These are phyloP conservation scores for Nycticebus coucang DNA, from an alignment of 2,113 vertebrate genomes.

Conservation along the genomic window DNA sequence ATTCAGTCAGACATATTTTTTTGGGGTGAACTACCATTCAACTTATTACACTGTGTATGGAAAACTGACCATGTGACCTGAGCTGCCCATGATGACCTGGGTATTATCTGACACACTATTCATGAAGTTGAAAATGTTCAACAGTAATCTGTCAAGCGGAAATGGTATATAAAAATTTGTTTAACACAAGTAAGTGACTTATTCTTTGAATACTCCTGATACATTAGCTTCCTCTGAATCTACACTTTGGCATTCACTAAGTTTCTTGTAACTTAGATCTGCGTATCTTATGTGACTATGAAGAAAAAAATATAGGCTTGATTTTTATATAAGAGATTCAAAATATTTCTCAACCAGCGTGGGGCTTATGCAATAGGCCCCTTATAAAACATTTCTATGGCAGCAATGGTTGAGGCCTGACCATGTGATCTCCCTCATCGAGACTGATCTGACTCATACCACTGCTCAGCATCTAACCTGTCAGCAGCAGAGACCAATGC, in stretches of 20 bases:
- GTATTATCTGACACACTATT: background rate
- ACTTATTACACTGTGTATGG: background rate
- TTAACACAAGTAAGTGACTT: background rate
- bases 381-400: background rate
- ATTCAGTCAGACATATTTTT: background rate
- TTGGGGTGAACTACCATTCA: background rate
- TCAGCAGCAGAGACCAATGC: background rate
- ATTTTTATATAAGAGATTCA: background rate
- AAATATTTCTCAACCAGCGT: background rate
- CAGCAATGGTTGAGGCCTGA: background rate
- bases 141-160: background rate
- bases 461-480: background rate
- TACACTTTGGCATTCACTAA: background rate
- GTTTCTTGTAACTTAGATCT: background rate
- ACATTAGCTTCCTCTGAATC: background rate
- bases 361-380: background rate
- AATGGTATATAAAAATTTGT: background rate
- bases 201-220: background rate
- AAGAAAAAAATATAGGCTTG: background rate
- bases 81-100: background rate
- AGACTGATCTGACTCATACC: background rate
- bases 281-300: background rate
- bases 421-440: background rate
- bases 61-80: background rate
- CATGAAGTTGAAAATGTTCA: background rate